Conservation (phyloP, 2,888 invertebrate genomes). For the Odontomyia ornata region DNA sequence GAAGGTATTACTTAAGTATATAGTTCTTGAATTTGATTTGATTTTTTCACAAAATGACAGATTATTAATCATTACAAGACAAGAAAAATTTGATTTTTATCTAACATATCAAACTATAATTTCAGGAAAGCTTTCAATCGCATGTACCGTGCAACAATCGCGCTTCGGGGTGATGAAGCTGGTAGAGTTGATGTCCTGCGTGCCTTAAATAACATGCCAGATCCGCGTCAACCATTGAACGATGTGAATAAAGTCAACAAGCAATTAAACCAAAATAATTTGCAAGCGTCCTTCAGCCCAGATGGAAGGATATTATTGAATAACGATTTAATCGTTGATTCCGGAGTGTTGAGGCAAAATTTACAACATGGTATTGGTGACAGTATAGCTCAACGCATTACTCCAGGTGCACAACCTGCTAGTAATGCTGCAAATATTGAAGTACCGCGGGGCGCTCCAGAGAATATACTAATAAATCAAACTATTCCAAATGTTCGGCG, state of each 20-base stretch:
- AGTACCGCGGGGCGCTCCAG: background rate
- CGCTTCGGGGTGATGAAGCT: constrained; percentile 53
- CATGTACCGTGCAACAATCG: constrained; percentile 57
- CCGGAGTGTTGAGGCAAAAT: constrained; percentile 55
- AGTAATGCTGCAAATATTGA: background rate
- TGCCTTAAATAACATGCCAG: constrained; percentile 58
- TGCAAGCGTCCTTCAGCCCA: constrained; percentile 56
- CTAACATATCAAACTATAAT: background rate
- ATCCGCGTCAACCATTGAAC: constrained; percentile 57
- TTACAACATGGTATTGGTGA: constrained; percentile 58
- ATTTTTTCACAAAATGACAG: too few relatives aligned
- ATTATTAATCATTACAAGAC: too few relatives aligned
- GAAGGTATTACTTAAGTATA: too few relatives aligned
- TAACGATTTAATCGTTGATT: constrained; percentile 55
- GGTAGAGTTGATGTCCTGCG: constrained; percentile 60
- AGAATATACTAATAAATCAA: too few relatives aligned
- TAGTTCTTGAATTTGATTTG: too few relatives aligned
- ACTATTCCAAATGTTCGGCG: too few relatives aligned
- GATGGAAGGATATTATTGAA: constrained; percentile 57
- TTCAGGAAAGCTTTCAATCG: constrained; percentile 59
- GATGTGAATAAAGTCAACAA: constrained; percentile 57
- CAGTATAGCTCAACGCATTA: constrained; percentile 55
- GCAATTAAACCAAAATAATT: constrained; percentile 48
- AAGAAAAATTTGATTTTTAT: too few relatives aligned
- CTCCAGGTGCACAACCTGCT: constrained; percentile 54